phyloP scores from a whole-genome alignment of 2,113 vertebrate species.

The Calonectris borealis region DNA sequence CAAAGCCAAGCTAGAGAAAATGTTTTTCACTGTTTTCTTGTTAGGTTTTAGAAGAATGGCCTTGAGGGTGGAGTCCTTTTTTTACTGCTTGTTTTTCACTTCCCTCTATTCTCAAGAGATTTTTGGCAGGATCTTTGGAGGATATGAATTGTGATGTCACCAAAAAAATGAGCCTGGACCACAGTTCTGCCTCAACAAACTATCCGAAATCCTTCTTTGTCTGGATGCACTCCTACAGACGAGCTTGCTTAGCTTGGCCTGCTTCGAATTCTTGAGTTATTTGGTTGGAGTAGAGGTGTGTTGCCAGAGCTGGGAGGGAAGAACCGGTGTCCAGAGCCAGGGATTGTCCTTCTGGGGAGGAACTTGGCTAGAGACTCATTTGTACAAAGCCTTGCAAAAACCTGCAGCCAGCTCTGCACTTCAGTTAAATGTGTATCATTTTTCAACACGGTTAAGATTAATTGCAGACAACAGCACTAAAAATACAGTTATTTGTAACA shows the following conservation, averaged over 20 bases:
- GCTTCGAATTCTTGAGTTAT: constrained; percentile 30
- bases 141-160: constrained; percentile 54
- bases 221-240: constrained; percentile 3
- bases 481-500: background rate
- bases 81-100: constrained; percentile 50
- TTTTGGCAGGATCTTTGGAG: constrained; percentile 33
- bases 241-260: constrained; percentile 19
- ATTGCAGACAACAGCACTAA: constrained; percentile 4
- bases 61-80: constrained; percentile 30
- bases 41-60: constrained; percentile 11
- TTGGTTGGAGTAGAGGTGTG: constrained; percentile 27
- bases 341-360: constrained; percentile 38
- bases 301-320: constrained; percentile 39
- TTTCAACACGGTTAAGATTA: constrained; percentile 27
- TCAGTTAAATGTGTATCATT: background rate
- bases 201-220: background rate
- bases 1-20: background rate
- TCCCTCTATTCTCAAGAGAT: constrained; percentile 36
- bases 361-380: constrained; percentile 9
- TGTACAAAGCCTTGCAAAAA: constrained; percentile 6
- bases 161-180: background rate
- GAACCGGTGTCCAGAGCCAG: constrained; percentile 22
- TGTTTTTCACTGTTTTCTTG: constrained; percentile 4
- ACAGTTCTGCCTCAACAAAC: background rate
- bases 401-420: background rate